These are phyloP conservation scores for Cataglyphis livida DNA, from an alignment of 2,888 invertebrate genomes.

Conservation along the genomic window DNA sequence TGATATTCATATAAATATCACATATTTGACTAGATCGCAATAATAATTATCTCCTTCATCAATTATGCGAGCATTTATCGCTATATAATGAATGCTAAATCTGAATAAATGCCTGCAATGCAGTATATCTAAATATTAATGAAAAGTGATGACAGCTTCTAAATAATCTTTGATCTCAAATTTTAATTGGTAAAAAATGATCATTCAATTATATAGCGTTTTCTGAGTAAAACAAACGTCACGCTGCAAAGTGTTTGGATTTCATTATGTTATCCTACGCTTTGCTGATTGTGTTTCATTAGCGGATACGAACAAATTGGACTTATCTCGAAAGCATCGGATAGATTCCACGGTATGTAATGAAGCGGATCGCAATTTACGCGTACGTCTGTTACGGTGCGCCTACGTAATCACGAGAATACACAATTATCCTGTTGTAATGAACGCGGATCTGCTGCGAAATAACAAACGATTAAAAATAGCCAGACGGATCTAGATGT, in stretches of 20 bases:
- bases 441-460: conserved; percentile 37
- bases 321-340: conserved; percentile 34
- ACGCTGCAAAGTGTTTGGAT: conserved; percentile 25
- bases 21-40: conserved; percentile 9
- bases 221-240: conserved; percentile 23
- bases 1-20: background rate
- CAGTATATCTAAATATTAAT: background rate
- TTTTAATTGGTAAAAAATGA: background rate
- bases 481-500: conserved; percentile 66
- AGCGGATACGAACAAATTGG: conserved; percentile 46
- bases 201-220: conserved; percentile 17
- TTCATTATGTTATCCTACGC: conserved; percentile 4
- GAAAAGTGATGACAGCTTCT: background rate
- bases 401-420: conserved; percentile 34
- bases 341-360: conserved; percentile 41
- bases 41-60: background rate
- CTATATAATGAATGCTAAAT: background rate
- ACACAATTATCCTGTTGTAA: conserved; percentile 25
- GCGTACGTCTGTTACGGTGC: background rate
- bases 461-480: conserved; percentile 57
- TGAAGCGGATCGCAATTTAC: conserved; percentile 46
- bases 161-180: background rate
- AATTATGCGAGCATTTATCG: background rate
- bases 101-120: conserved; percentile 1
- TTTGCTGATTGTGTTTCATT: conserved; percentile 38